These are phyloP conservation scores for Cardiocondyla obscurior DNA, from an alignment of 1,140 invertebrate genomes.

Conservation along the genomic window DNA sequence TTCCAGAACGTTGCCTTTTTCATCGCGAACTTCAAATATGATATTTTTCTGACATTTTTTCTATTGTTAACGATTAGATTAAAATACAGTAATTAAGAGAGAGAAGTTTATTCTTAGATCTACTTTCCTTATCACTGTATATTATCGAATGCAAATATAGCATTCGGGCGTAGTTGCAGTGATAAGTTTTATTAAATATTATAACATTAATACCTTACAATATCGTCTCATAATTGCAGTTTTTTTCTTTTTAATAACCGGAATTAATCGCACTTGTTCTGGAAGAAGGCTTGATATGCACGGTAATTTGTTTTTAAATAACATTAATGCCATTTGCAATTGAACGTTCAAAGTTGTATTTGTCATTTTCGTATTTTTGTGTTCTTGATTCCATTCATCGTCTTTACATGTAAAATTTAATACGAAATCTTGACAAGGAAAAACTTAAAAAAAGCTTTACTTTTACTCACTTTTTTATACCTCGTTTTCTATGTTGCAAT, in stretches of 20 bases:
- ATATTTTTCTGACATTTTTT: conserved; percentile 81
- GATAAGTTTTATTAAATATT: not conserved
- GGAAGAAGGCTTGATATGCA: conserved; percentile 86
- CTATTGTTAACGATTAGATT: too few species aligned
- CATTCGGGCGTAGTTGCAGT: not conserved
- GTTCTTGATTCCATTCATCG: conserved; percentile 16
- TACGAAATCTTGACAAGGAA: not conserved
- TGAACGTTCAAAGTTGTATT: conserved; percentile 23
- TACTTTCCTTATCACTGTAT: not conserved
- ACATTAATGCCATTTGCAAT: conserved; percentile 41
- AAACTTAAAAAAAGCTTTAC: not conserved
- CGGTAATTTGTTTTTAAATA: conserved; percentile 85
- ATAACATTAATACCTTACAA: conserved; percentile 83
- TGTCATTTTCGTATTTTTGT: not conserved
- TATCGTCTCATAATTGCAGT: conserved; percentile 86
- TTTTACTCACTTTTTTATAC: conserved; percentile 22
- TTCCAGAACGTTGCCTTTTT: conserved; percentile 84
- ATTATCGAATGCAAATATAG: not conserved
- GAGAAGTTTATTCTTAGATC: not conserved
- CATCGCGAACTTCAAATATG: conserved; percentile 85
- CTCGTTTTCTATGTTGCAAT: not conserved
- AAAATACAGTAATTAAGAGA: not conserved
- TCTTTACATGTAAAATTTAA: conserved; percentile 40
- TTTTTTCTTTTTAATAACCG: conserved; percentile 79
- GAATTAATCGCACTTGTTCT: conserved; percentile 77